phyloP scores from a whole-genome alignment of 2,888 invertebrate species.

The Alcis repandata region DNA sequence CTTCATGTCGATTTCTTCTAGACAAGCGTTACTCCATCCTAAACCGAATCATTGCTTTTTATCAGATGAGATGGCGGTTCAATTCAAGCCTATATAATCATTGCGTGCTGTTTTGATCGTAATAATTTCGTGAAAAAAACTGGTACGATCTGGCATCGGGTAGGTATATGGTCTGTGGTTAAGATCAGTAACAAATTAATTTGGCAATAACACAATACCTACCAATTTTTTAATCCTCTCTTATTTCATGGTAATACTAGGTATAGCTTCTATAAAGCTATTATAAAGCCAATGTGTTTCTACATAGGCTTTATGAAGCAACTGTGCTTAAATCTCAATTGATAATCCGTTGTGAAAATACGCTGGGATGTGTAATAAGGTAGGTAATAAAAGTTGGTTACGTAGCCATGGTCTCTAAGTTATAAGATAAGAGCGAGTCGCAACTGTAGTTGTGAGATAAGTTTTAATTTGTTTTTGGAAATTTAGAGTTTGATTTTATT shows the following conservation, averaged over 20 bases:
- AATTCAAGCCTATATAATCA: too few relatives aligned
- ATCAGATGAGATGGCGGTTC: too few relatives aligned
- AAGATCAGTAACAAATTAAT: slow-evolving; percentile 4
- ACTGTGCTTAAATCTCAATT: slow-evolving; percentile 13
- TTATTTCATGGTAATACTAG: slow-evolving; percentile 9
- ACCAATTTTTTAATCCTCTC: neutral
- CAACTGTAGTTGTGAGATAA: too few relatives aligned
- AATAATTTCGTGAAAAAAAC: too few relatives aligned
- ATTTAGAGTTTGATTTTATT: too few relatives aligned
- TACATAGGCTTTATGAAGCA: neutral
- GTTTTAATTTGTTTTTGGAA: too few relatives aligned
- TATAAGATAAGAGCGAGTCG: slow-evolving; percentile 10
- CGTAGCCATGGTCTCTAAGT: slow-evolving; percentile 1
- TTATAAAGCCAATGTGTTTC: neutral
- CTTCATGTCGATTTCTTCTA: too few relatives aligned
- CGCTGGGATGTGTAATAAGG: slow-evolving; percentile 7
- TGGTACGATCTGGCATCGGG: too few relatives aligned
- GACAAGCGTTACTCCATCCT: too few relatives aligned
- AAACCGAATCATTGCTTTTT: too few relatives aligned
- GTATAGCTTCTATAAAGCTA: neutral
- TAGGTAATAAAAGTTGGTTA: slow-evolving; percentile 15
- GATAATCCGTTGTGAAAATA: slow-evolving; percentile 26
- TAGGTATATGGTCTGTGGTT: too few relatives aligned
- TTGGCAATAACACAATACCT: neutral
- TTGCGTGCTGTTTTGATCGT: too few relatives aligned